Base-by-base conservation (phyloP, 1,140 invertebrate species). In the Calosoma granatense region DNA sequence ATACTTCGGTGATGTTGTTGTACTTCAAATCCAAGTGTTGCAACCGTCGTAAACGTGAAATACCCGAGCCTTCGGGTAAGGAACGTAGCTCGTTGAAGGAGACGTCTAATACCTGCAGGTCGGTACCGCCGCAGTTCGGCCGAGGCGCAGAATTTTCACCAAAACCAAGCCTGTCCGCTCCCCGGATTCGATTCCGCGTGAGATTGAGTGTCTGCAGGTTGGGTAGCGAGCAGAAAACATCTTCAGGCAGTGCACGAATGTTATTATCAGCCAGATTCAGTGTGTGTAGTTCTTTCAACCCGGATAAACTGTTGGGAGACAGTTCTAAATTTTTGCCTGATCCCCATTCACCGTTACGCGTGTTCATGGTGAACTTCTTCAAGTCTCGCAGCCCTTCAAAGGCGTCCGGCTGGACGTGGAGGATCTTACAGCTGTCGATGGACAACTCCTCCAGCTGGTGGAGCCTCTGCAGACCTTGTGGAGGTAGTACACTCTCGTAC, bases 181-280 rank as follows among this genome's bases (percentile, higher is more conserved):
- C 83, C 51, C 78, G 77, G 59, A 94, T 82, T 63, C 83, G 81
- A 71, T 94, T 93, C 20, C 81, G 77, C 9, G 89, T 92, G 58
- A 93, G 76, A 74, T 95, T 94, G 20, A 96, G 74, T 52, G 83
- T 80, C 65, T 88, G 87, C 3, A 96, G 74, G 65, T 87, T 88
- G 53, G 79, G 78, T 57, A 95, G 72, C 2, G 83, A 78, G 67
- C 90, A 92, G 54, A 92, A 83, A 22, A 86, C 77, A 41, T 81
- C 82, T 12, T 81, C 80, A 1, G 90, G 87, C 60, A 94, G 67
- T 1, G 81, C 77, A 54, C 83, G 78, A 52, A 94, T 81, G 72
- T 92, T 91, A 72, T 91, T 94, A 67, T 87, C 81, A 53, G 83
- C 78, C 60, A 94, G 73, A 74, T 94, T 85, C 57, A 94, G 76